Evolutionary conservation across 2,113 vertebrate genomes (phyloP), one percentile per base, ranked within the genome.

Genomic region (Poecilia latipinna): DNA sequence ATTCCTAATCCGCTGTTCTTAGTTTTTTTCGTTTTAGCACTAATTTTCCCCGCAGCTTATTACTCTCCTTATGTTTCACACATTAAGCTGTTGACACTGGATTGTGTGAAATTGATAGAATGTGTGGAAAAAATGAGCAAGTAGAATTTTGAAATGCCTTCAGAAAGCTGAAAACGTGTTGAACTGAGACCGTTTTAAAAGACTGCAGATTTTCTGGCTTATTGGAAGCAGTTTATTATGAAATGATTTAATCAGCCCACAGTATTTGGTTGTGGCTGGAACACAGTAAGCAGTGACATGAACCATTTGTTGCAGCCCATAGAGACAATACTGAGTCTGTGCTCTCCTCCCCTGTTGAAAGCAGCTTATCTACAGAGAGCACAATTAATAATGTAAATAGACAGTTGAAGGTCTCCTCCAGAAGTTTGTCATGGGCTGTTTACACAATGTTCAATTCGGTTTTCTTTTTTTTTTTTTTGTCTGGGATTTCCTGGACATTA

Each of bases 341-440:
- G 19, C 68, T 31, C 51, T 51, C 67, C 60, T 65, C 70, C 73
- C 74, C 64, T 74, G 44, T 35, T 88, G 85, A 87, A 84, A 86
- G 78, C 87, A 70, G 82, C 86, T 93, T 83, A 87, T 89, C 86
- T 89, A 39, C 78, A 48, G 72, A 88, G 84, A 86, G 80, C 90
- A 92, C 90, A 91, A 94, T 91, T 93, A 90, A 92, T 91, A 80
- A 92, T 90, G 89, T 92, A 93, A 93, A 94, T 86, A 91, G 62
- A 90, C 82, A 90, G 88, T 78, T 94, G 92, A 91, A 93, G 80
- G 79, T 86, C 87, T 54, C 70, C 84, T 82, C 87, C 87, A 90
- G 69, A 91, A 91, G 86, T 93, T 90, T 82, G 86, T 86, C 86
- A 86, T 79, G 82, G 68, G 32, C 77, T 94, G 93, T 95, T 95